phyloP scores from a whole-genome alignment of 2,113 vertebrate species.

The Oryzias melastigma region DNA sequence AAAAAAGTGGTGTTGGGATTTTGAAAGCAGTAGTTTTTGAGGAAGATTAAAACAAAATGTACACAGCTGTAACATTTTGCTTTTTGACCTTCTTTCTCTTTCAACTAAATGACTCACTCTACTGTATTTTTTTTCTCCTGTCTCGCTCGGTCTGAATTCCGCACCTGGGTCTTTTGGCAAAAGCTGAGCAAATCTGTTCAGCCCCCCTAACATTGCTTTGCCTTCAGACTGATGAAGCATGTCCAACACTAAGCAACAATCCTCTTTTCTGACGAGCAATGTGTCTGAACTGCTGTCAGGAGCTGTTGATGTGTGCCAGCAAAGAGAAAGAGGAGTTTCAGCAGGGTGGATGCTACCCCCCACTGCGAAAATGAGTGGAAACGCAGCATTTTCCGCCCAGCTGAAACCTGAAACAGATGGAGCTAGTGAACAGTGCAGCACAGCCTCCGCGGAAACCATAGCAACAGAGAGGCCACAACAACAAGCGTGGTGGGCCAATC shows the following conservation, averaged over 20 bases:
- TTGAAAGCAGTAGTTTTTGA: constrained; percentile 3
- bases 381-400: constrained; percentile 56
- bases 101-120: constrained; percentile 15
- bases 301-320: constrained; percentile 40
- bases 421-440: constrained; percentile 51
- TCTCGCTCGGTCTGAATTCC: constrained; percentile 12
- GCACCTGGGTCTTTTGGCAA: constrained; percentile 48
- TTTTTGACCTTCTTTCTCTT: constrained; percentile 34
- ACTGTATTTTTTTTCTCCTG: constrained; percentile 31
- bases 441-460: constrained; percentile 62
- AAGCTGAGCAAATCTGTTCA: constrained; percentile 29
- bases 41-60: constrained; percentile 17
- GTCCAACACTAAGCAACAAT: constrained; percentile 37
- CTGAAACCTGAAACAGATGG: constrained; percentile 68
- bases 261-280: constrained; percentile 32
- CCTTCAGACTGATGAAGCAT: constrained; percentile 39
- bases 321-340: constrained; percentile 42
- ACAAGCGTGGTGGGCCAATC: constrained; percentile 59
- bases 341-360: constrained; percentile 55
- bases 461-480: constrained; percentile 64
- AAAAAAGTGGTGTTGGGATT: background rate
- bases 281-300: constrained; percentile 33
- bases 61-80: constrained; percentile 26
- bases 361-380: constrained; percentile 67
- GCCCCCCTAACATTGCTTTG: constrained; percentile 40